Evolutionary conservation across 2,888 invertebrate genomes (phyloP).

Genomic region (Sphinx pinastri): DNA sequence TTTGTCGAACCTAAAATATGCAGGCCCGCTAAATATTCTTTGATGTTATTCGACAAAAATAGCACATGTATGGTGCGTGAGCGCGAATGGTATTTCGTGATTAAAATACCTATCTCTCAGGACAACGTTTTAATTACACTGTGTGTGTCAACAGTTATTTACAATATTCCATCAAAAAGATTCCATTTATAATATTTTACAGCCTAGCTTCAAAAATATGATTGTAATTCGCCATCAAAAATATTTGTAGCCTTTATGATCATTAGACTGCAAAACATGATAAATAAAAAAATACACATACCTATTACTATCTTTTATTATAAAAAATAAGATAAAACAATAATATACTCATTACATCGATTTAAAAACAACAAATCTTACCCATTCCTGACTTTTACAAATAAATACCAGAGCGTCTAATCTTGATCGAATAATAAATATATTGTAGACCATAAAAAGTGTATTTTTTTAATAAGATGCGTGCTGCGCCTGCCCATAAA

Average conservation of each 20-base stretch:
- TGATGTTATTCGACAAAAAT: slow-evolving; percentile 65
- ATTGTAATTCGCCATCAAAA: not conserved
- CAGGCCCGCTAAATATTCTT: slow-evolving; percentile 49
- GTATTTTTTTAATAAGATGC: too few species aligned
- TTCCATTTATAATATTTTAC: slow-evolving; percentile 25
- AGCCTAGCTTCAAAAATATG: not conserved
- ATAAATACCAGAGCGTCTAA: too few species aligned
- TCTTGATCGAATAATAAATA: too few species aligned
- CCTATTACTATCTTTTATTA: too few species aligned
- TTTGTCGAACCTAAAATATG: not conserved
- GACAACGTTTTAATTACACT: slow-evolving; percentile 54
- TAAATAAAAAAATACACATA: too few species aligned
- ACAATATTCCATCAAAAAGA: slow-evolving; percentile 28
- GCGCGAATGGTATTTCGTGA: slow-evolving; percentile 63
- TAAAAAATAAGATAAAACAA: too few species aligned
- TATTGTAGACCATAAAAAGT: too few species aligned
- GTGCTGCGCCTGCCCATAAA: too few species aligned
- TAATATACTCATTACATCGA: too few species aligned
- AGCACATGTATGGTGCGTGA: slow-evolving; percentile 49
- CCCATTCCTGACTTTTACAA: too few species aligned
- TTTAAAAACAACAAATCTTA: too few species aligned
- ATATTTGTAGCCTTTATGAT: not conserved
- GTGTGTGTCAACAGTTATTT: slow-evolving; percentile 30
- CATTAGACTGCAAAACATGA: not conserved
- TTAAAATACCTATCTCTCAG: slow-evolving; percentile 65